Evolutionary conservation across 2,888 invertebrate species (phyloP), one percentile per base, ranked within the genome.

Genomic region (Fragum sueziense): DNA sequence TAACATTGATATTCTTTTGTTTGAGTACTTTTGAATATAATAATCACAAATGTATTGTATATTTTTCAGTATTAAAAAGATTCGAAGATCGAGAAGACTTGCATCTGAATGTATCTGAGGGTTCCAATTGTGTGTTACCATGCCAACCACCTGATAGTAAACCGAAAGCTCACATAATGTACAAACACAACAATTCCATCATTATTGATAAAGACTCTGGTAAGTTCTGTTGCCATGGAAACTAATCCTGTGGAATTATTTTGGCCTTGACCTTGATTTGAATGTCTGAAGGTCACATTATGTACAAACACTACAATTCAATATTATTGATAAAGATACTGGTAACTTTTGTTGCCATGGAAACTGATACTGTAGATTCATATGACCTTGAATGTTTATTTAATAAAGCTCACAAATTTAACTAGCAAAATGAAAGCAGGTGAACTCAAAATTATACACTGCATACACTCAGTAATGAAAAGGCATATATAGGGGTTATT

Each of bases 131-230:
- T 73, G 79, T 86, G 62, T 80, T 87, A 37, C 87, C 86, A 72
- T 87, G 87, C 57, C 78, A 82, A 76, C 87, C 85, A 61, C 87
- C 87, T 20, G 78, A 78, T 34, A 87, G 87, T 75, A 77, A 76
- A 69, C 87, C 87, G 2, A 71, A 67, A 74, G 85, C 84, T n/a
- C 79, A 78, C 59, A 81, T 87, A 37, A 80, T 83, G 70, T 87
- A 82, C 71, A 79, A 78, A 78, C 72, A 80, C 22, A 87, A 87
- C 78, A 80, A 82, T 68, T 80, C 85, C 59, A 82, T 76, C 54
- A 85, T 85, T 70, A 82, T 85, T 61, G 76, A 83, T 67, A 72
- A 73, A 72, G 76, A 81, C 61, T 79, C 86, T 79, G 86, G 87
- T 87, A 79, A 78, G 77, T 41, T 47, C n/a, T 14, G n/a, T 47